Percentiles rank a stretch among this genome's conserved stretches.
These are phyloP conservation scores for Elachura formosa DNA, from an alignment of 2,113 vertebrate species.

Conservation along the genomic window DNA sequence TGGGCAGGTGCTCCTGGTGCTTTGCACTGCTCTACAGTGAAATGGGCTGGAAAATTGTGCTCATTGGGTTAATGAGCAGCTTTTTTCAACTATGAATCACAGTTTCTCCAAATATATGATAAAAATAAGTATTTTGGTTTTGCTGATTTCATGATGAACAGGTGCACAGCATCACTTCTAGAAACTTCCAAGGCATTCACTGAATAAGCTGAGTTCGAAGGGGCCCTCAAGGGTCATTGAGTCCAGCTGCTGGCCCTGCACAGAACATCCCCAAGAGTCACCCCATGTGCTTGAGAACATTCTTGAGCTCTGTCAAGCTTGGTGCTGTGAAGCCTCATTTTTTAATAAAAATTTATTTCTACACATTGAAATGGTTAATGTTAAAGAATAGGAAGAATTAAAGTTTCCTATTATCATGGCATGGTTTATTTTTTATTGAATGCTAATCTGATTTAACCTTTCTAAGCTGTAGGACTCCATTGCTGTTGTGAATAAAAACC, in stretches of 20 bases:
- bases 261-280: background rate
- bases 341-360: background rate
- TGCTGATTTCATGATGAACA: background rate
- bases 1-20: background rate
- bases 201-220: background rate
- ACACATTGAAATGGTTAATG: background rate
- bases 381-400: background rate
- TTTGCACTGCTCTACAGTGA: background rate
- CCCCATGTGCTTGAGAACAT: rapidly evolving
- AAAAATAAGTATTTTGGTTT: background rate
- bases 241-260: background rate
- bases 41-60: background rate
- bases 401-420: background rate
- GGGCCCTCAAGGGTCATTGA: background rate
- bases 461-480: background rate
- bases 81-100: background rate
- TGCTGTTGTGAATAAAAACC: background rate
- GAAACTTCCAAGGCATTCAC: background rate
- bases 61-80: background rate
- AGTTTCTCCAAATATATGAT: background rate
- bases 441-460: background rate
- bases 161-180: background rate
- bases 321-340: background rate
- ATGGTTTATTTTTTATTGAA: background rate
- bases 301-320: background rate